Base-by-base conservation (phyloP, 2,888 invertebrate species). In the Drosophila niveifrons region DNA sequence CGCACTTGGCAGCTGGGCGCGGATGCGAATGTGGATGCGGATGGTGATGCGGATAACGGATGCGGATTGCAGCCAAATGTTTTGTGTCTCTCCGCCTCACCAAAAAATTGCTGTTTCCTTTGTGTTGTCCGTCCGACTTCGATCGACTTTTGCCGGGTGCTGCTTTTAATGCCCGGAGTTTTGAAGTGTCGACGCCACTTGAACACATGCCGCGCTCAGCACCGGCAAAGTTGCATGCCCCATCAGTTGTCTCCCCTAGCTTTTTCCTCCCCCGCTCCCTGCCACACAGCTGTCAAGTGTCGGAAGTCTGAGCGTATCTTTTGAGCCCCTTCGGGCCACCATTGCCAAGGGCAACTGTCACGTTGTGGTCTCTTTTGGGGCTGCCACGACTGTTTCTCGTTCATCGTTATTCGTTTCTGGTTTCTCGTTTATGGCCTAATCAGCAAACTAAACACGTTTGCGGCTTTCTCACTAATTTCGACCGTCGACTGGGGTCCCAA, bases 301-400 rank as follows among this genome's bases (percentile, higher is more conserved):
- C 46, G 50, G 23, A 23, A 66, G 66, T 48, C 59, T 46, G 39
- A 34, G 50, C 31, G 62, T 75, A 64, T 73, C 65, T 51, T 53
- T 62, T 41, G 7, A 36, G 36, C 36, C 36, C 72, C 61, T 66
- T 36, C 36, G 34, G 63, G 10, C 29, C 29, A 29, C 63, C 61
- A 75, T 66, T 79, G 74, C 74, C 80, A 77, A 80, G 80, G 78
- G 77, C 78, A 76, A 66, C 76, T 68, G 71, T 80, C 78, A 74
- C 68, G 75, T 75, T 75, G 56, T 29, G 41, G 39, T 17, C 17
- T 17, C 28, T 10, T 17, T 31, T 11, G 39, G 29, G 34, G 53
- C 23, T 17, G 47, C 61, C n/a, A n/a, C 8, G 44, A 55, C 28
- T 36, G 9, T 18, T 57, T 47, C 44, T 61, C 48, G 39, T 18